Evolutionary conservation across 2,797 vertebrate species (phyloP), one percentile per base, ranked within the genome.

Genomic region (Phoebastria nigripes): DNA sequence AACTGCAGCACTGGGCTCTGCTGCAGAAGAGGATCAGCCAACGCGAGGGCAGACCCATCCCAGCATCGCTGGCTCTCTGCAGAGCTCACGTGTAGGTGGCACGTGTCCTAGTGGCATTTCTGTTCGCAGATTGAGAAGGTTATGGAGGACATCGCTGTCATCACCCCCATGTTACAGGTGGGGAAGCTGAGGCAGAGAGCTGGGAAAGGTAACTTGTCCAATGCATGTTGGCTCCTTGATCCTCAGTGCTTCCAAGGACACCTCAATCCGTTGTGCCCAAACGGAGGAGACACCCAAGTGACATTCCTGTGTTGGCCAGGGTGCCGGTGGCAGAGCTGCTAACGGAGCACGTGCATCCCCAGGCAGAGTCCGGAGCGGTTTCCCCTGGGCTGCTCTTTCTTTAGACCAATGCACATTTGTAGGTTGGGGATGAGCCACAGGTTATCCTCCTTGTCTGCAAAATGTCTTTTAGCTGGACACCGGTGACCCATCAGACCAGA

Each of bases 341-440:
- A 3, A 17, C 0, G 3, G 61, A 26, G 3, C 49, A 9, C 2
- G 0, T 0, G 0, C 17, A 2, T 62, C 39, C 13, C 44, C 39
- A 15, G 65, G 65, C 28, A 37, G 62, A 35, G 15, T 3, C 58
- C 0, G 2, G 8, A 4, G 46, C 0, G 5, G 6, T 22, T 65
- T 18, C 41, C 52, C 22, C 15, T 41, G 26, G 21, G 87, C 19
- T 58, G 39, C 39, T 44, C 20, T 22, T n/a, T 41, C 28, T 8
- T n/a, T 19, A 31, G 47, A 20, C 7, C 37, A 5, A 0, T 1
- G 9, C 8, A 2, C 0, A 0, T 56, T 12, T 25, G 37, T 29
- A 6, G 22, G 25, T 0, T 66, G 67, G 42, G n/a, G 13, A 6
- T 18, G 71, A 70, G 58, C 39, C n/a, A 0, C 37, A 5, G 41